A percentile compares a stretch with the other conserved stretches of the same genome.
Evolutionary conservation across 2,797 vertebrate species (phyloP).

Genomic region (Xenopus petersii): DNA sequence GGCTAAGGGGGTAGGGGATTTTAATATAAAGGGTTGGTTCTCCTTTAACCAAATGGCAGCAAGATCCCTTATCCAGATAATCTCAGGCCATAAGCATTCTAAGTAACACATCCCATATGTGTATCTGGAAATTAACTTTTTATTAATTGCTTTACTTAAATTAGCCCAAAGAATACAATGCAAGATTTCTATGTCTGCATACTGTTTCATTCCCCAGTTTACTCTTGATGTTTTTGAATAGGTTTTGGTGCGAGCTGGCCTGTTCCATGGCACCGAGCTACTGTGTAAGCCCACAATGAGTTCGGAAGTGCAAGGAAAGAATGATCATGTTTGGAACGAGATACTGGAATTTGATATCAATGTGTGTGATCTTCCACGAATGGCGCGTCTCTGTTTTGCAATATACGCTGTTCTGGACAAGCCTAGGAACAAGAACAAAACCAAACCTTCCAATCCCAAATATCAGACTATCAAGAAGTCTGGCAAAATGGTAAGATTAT

Average conservation of each 20-base stretch:
- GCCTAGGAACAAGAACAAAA: constrained; percentile 90
- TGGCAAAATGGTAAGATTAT: constrained; percentile 75
- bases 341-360: constrained; percentile 89
- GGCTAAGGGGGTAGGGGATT: no score
- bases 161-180: no score
- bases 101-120: no score
- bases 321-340: constrained; percentile 86
- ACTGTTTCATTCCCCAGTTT: background rate
- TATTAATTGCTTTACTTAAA: no score
- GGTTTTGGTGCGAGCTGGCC: constrained; percentile 93
- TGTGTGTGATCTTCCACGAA: constrained; percentile 88
- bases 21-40: no score
- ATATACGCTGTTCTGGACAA: constrained; percentile 95
- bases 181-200: no score
- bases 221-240: constrained; percentile 49
- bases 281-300: constrained; percentile 89
- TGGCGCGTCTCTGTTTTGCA: constrained; percentile 94
- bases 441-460: constrained; percentile 61
- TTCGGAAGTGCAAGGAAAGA: constrained; percentile 84
- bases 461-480: constrained; percentile 93
- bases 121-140: no score
- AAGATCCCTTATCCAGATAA: no score
- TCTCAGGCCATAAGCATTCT: no score
- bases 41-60: no score
- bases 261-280: constrained; percentile 94